Conservation (phyloP, 2,113 vertebrate species). For the Myiopsitta monachus region DNA sequence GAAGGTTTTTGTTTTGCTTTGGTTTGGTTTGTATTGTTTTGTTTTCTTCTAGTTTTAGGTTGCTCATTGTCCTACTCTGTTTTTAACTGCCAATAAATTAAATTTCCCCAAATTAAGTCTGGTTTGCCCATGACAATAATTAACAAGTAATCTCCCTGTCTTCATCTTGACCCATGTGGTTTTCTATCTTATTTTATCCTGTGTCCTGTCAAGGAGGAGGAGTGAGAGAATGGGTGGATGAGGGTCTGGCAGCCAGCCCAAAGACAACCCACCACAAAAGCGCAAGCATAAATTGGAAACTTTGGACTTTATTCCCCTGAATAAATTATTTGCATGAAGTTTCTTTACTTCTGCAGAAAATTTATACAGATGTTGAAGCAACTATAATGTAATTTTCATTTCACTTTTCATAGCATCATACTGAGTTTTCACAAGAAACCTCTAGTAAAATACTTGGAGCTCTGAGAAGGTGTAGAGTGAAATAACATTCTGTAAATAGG, state of each 20-base stretch:
- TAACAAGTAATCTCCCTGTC: not conserved
- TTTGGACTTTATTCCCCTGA: not conserved
- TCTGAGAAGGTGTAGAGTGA: not conserved
- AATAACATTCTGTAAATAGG: constrained; percentile 7
- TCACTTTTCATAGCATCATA: not conserved
- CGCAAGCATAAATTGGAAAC: not conserved
- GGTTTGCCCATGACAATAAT: not conserved
- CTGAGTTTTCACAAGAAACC: not conserved
- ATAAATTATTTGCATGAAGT: not conserved
- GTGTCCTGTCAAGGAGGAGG: rapidly evolving
- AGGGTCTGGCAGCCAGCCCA: not conserved
- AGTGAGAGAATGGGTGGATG: not conserved
- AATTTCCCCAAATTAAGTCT: not conserved
- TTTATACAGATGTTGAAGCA: not conserved
- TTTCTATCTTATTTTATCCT: not conserved
- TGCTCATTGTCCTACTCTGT: not conserved
- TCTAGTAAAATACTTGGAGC: not conserved
- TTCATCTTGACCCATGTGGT: not conserved
- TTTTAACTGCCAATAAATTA: not conserved
- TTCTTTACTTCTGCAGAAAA: not conserved
- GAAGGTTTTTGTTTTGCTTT: not conserved
- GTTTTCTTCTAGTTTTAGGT: not conserved
- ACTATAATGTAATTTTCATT: not conserved
- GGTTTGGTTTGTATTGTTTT: not conserved
- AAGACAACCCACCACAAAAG: not conserved